A percentile compares a stretch with the other conserved stretches of the same genome.
phyloP scores from a whole-genome alignment of 2,888 invertebrate species.

The Hydropsyche betteni region DNA sequence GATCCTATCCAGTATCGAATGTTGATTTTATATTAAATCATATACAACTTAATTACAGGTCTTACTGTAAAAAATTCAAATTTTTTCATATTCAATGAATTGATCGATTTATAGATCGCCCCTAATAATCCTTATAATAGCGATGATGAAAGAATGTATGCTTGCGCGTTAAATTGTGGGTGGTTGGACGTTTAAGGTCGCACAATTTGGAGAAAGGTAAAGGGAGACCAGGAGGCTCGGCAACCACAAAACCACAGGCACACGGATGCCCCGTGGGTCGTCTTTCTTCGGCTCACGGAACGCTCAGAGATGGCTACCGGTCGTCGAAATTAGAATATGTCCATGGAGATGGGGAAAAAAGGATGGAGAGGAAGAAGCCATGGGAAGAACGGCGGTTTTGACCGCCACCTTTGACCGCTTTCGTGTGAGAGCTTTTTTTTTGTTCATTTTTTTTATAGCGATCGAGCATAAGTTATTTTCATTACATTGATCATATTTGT shows the following conservation, averaged over 20 bases:
- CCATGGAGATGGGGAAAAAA: constrained; percentile 38
- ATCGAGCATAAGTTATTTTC: too few relatives aligned
- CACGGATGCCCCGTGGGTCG: constrained; percentile 31
- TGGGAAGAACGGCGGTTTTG: too few relatives aligned
- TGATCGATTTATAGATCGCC: too few relatives aligned
- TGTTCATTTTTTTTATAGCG: too few relatives aligned
- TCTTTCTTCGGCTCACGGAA: constrained; percentile 6
- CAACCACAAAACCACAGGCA: constrained; percentile 41
- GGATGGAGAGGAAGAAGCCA: constrained; percentile 42
- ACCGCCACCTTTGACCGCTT: too few relatives aligned
- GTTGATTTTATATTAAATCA: too few relatives aligned
- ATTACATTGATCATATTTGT: too few relatives aligned
- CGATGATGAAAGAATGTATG: constrained; percentile 44
- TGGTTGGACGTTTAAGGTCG: constrained; percentile 39
- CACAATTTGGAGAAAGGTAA: constrained; percentile 36
- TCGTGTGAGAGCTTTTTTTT: too few relatives aligned
- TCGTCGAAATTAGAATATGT: constrained; percentile 46
- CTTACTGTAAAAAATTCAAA: too few relatives aligned
- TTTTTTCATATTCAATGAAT: too few relatives aligned
- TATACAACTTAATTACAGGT: too few relatives aligned
- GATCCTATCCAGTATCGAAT: too few relatives aligned
- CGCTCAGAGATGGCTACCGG: constrained; percentile 40
- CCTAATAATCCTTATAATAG: constrained; percentile 6
- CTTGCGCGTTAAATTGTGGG: constrained; percentile 31
- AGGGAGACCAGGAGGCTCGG: constrained; percentile 28